Base-by-base conservation (phyloP, 2,113 vertebrate species). In the Triplophysa rosa region DNA sequence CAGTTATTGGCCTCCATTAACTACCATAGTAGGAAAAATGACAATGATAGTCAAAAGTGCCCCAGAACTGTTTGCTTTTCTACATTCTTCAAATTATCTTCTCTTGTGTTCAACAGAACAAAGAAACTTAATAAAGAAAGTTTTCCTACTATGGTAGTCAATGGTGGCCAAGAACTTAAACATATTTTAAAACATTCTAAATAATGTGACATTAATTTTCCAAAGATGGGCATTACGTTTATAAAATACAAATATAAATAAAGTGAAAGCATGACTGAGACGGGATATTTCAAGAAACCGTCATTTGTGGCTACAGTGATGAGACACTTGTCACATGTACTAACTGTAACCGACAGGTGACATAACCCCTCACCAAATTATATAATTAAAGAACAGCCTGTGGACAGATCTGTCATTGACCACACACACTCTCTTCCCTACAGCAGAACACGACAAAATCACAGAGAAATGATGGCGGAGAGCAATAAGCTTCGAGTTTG, bases 321-420 rank as follows among this genome's bases (percentile, higher is more conserved):
- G 71, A 29, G 62, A 76, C 59, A 47, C 19, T 49, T 64, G 49
- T 72, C 42, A 72, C 59, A 37, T 64, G 54, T 67, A 68, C 79
- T 56, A 62, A 75, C 42, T 62, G 61, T 63, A 72, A 80, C 59
- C 54, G 73, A 67, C 75, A 72, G 67, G 52, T 40, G 59, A 54
- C 52, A 77, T 67, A 67, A 72, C 21, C 61, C 72, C 37, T 71
- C 29, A 72, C 19, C 74, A 81, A 69, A 64, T 62, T 52, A 78
- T 82, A 71, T 84, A 79, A 84, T 84, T 84, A 84, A 72, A 76
- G 17, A 61, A 67, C 33, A 56, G 49, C 71, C 80, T 64, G 19
- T 65, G 29, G 76, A 37, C 70, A 84, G 65, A 65, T 42, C 23
- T 52, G 74, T 70, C 69, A 76, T 69, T 71, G 49, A 78, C 67